Percentiles rank a stretch among this genome's conserved stretches.
Evolutionary conservation across 2,888 invertebrate genomes (phyloP).

Genomic region (Patella caerulea): DNA sequence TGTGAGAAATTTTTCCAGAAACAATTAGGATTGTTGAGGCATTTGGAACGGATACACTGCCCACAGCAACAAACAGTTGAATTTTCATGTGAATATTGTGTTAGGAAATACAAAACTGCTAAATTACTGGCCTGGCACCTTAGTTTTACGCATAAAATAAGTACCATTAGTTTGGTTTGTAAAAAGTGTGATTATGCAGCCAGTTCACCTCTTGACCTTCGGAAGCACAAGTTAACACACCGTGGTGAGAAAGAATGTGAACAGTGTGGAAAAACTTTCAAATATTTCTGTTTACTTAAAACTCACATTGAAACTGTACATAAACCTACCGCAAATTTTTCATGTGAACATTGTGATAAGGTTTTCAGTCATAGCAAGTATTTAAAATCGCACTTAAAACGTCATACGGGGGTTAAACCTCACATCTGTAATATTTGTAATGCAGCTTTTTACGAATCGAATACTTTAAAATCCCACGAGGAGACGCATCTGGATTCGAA

Average conservation of each 20-base stretch:
- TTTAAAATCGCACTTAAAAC: constrained; percentile 45
- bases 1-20: constrained; percentile 47
- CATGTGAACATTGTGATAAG: constrained; percentile 43
- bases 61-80: constrained; percentile 29
- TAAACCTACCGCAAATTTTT: constrained; percentile 27
- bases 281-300: constrained; percentile 32
- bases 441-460: constrained; percentile 39
- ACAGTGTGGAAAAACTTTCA: constrained; percentile 40
- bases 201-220: constrained; percentile 31
- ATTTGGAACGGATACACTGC: constrained; percentile 46
- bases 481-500: constrained; percentile 51
- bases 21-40: constrained; percentile 31
- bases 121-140: constrained; percentile 23
- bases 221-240: constrained; percentile 35
- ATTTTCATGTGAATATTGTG: constrained; percentile 37
- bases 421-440: constrained; percentile 40
- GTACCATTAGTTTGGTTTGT: constrained; percentile 23
- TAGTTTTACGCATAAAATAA: constrained; percentile 26
- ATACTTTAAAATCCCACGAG: constrained; percentile 47
- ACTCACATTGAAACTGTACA: constrained; percentile 45
- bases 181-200: constrained; percentile 38
- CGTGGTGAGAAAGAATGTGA: constrained; percentile 34
- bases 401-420: constrained; percentile 43
- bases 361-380: constrained; percentile 42
- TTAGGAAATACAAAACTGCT: constrained; percentile 29